Conservation (phyloP, 2,113 vertebrate species). For the Psettodes erumei region DNA sequence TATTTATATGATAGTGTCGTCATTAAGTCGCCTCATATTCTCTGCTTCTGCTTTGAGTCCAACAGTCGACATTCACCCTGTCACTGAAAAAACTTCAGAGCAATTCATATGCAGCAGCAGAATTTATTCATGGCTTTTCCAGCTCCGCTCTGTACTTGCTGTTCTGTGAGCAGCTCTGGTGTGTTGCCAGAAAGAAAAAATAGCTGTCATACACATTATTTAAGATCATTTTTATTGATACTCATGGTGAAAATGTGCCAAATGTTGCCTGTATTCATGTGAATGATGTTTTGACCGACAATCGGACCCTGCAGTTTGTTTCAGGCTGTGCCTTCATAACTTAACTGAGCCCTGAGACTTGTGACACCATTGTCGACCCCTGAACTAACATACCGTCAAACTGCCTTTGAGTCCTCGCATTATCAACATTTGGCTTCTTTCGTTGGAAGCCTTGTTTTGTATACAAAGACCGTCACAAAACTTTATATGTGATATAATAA, state of each 20-base stretch:
- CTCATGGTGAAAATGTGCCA: constrained; percentile 15
- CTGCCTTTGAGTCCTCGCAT: not conserved
- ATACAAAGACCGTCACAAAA: not conserved
- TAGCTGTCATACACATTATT: constrained; percentile 22
- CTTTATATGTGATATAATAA: not conserved
- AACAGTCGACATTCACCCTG: not conserved
- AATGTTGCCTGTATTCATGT: not conserved
- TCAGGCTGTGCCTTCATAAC: not conserved
- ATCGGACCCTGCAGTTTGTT: not conserved
- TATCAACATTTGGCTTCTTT: too few relatives aligned
- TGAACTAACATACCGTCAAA: not conserved
- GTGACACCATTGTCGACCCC: not conserved
- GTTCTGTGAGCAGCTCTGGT: constrained; percentile 1
- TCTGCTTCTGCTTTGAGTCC: constrained; percentile 24
- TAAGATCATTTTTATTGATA: constrained; percentile 15
- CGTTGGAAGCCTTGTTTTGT: not conserved
- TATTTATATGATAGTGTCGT: constrained; percentile 23
- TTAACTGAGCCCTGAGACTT: constrained; percentile 2
- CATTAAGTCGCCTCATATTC: constrained; percentile 1
- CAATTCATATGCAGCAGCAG: constrained; percentile 18
- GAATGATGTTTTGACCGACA: not conserved
- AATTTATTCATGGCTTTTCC: constrained; percentile 23
- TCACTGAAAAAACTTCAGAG: constrained; percentile 5
- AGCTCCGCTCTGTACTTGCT: constrained; percentile 4
- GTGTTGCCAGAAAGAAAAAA: not conserved